A percentile compares a stretch with the other conserved stretches of the same genome.
These are phyloP conservation scores for Lycopodina hypogea DNA, from an alignment of 37 sponge, comb jelly and placozoan genomes.

Conservation along the genomic window DNA sequence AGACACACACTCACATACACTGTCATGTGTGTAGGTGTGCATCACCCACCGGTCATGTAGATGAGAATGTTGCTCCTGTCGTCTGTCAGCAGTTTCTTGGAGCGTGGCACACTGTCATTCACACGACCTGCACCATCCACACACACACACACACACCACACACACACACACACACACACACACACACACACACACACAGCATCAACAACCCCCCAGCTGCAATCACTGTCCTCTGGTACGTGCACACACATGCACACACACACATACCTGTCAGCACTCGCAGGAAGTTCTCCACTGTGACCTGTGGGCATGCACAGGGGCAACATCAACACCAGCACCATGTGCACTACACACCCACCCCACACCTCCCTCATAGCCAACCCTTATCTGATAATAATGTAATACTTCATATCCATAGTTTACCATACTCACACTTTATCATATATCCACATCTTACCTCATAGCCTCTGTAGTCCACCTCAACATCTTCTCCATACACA, in stretches of 20 bases:
- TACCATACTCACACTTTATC: no score
- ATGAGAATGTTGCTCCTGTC: slow-evolving; percentile 93
- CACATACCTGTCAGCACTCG: slow-evolving; percentile 86
- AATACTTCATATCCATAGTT: background rate
- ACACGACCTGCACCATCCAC: slow-evolving; percentile 52
- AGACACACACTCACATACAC: no score
- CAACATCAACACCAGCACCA: background rate
- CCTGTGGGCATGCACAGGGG: slow-evolving; percentile 18
- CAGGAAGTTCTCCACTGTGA: slow-evolving; percentile 90
- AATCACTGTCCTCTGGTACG: background rate
- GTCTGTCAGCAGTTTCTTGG: slow-evolving; percentile 87
- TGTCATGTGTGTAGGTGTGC: no score
- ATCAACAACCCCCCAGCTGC: background rate
- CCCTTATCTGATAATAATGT: no score
- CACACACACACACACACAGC: no score
- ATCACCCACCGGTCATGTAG: slow-evolving; percentile 93
- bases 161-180: no score
- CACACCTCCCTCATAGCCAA: background rate
- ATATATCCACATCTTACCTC: slow-evolving; percentile 55
- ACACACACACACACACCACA: no score
- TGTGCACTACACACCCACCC: background rate
- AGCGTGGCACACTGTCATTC: slow-evolving; percentile 77
- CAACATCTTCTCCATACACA: slow-evolving; percentile 94
- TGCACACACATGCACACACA: no score
- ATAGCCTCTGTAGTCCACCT: slow-evolving; percentile 95